Base-by-base conservation (phyloP, 2,888 invertebrate genomes). In the Sympetrum striolatum region DNA sequence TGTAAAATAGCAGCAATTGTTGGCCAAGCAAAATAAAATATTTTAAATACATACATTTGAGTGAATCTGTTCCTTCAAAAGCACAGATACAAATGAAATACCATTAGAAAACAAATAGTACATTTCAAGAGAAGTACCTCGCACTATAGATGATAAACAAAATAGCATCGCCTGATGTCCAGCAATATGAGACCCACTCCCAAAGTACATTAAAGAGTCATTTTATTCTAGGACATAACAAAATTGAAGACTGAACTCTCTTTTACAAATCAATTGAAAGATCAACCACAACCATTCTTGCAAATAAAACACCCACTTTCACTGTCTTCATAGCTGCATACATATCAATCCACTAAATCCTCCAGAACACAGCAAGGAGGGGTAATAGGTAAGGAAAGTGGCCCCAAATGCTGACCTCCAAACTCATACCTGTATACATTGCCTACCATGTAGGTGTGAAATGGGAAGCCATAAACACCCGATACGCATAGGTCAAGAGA, bases 361-460 rank as follows among this genome's bases (percentile, higher is more conserved):
- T 60, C 37, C 86, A 35, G 22, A 86, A n/a, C 37, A 37, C 37
- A 37, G 37, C 37, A 60, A 37, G 60, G 86, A 60, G 37, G 60
- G 58, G 58, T 60, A 35, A 37, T n/a, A 86, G 64, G 86, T 60
- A 60, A 86, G 86, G 86, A 86, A 64, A 64, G 64, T 86, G 86
- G 86, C 86, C 86, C 86, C 86, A 86, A 37, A 64, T 64, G 60
- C 86, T 86, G 86, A 86, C 86, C 86, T 86, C 86, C 86, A 86
- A 60, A 86, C 58, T 35, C 35, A 37, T 86, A 86, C 86, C 86
- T 37, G 64, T 86, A 86, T 60, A 60, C n/a, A 64, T 60, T 53
- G 25, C 60, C n/a, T 35, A 37, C 35, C 22, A 60, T 37, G 64
- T 60, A 64, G 10, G 37, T 37, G 31, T 60, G 58, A 86, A 86